A percentile compares a stretch with the other conserved stretches of the same genome.
These are phyloP conservation scores for Petrosia ficiformis DNA, from an alignment of 37 sponge, comb jelly and placozoan genomes.

Conservation along the genomic window DNA sequence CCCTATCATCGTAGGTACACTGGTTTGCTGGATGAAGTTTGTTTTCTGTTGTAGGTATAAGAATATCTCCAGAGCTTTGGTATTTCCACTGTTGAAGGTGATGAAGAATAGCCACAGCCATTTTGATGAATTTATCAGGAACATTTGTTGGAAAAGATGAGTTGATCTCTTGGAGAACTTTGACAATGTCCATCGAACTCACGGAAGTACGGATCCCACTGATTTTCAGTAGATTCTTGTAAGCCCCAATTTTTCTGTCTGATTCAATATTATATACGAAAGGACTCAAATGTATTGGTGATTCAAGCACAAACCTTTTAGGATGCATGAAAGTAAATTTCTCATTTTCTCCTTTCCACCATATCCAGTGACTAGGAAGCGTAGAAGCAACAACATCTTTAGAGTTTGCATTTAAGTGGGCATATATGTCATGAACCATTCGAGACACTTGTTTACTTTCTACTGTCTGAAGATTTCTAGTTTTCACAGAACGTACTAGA, in stretches of 20 bases:
- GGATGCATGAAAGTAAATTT: background rate
- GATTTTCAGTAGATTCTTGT: conserved; percentile 1
- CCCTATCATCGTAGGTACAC: conserved; percentile 58
- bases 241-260: background rate
- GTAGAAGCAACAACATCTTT: background rate
- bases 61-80: conserved; percentile 22
- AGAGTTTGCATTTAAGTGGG: background rate
- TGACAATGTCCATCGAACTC: background rate
- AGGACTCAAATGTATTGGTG: background rate
- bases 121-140: background rate
- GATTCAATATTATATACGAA: background rate
- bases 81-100: background rate
- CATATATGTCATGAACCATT: conserved; percentile 9
- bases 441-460: background rate
- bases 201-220: background rate
- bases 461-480: background rate
- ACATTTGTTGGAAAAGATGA: conserved; percentile 17
- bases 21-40: conserved; percentile 16
- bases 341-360: conserved; percentile 6
- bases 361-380: conserved; percentile 1
- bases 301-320: background rate
- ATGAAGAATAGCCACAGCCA: background rate
- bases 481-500: background rate
- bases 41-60: conserved; percentile 32
- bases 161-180: background rate